phyloP scores from a whole-genome alignment of 2,113 vertebrate genomes.

The Toxotes jaculatrix region DNA sequence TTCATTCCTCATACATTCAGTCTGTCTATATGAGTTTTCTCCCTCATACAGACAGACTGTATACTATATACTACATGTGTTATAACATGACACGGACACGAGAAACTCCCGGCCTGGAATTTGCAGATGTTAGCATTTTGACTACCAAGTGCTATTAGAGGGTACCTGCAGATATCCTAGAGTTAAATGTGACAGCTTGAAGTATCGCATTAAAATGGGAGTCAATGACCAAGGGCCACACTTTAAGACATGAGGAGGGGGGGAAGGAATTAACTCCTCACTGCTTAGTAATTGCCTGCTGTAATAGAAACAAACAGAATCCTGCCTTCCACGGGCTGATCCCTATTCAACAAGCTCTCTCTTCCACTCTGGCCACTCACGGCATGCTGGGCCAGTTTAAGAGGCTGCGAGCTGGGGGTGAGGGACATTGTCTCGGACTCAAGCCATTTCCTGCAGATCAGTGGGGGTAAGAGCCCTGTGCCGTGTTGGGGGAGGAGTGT shows the following conservation, averaged over 20 bases:
- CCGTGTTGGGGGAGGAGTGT: constrained; percentile 84
- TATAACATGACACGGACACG: constrained; percentile 10
- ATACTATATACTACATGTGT: neutral
- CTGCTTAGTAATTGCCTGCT: constrained; percentile 81
- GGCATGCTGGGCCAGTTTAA: constrained; percentile 83
- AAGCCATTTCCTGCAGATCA: constrained; percentile 87
- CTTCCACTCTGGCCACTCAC: constrained; percentile 76
- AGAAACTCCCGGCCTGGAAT: constrained; percentile 22
- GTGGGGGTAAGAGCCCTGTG: constrained; percentile 82
- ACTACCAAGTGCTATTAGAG: constrained; percentile 40
- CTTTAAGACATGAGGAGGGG: constrained; percentile 68
- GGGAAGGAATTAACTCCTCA: constrained; percentile 79
- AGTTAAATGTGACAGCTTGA: constrained; percentile 76
- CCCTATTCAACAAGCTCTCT: constrained; percentile 78
- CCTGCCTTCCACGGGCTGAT: constrained; percentile 79
- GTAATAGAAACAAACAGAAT: constrained; percentile 84
- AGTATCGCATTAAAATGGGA: constrained; percentile 79
- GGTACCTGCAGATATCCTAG: constrained; percentile 56
- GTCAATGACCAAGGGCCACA: constrained; percentile 81
- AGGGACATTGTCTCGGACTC: constrained; percentile 84
- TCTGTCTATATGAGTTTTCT: neutral
- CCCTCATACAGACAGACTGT: neutral
- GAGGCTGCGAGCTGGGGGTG: constrained; percentile 79
- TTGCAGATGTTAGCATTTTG: constrained; percentile 54
- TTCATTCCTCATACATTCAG: neutral